Evolutionary conservation across 2,888 invertebrate genomes (phyloP).

Genomic region (Amaurobius ferox): DNA sequence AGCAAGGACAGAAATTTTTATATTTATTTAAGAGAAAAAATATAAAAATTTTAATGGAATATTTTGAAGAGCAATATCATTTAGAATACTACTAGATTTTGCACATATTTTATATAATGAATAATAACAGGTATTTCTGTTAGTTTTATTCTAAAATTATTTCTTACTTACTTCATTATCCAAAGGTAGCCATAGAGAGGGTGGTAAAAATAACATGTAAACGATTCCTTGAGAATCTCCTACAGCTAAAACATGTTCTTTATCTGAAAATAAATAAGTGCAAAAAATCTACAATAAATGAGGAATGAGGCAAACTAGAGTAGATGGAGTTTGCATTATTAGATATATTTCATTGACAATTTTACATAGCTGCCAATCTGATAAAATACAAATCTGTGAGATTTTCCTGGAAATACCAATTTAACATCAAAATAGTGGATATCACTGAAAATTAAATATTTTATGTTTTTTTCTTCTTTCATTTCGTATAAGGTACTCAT

Average conservation of each 20-base stretch:
- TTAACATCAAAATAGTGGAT: not conserved
- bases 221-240: constrained; percentile 52
- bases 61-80: no score
- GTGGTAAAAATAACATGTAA: constrained; percentile 25
- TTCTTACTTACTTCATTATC: constrained; percentile 44
- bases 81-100: not conserved
- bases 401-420: not conserved
- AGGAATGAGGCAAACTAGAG: not conserved
- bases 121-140: not conserved
- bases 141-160: no score
- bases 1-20: not conserved
- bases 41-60: not conserved
- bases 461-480: no score
- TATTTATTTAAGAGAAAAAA: not conserved
- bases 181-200: not conserved
- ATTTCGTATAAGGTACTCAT: no score
- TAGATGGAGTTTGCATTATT: not conserved
- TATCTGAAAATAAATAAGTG: not conserved
- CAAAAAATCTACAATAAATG: no score
- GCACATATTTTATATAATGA: not conserved
- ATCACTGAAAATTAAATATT: not conserved
- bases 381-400: not conserved
- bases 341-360: not conserved
- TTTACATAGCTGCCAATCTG: not conserved
- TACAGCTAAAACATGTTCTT: constrained; percentile 28